A percentile compares a stretch with the other conserved stretches of the same genome.
Evolutionary conservation across 1,140 invertebrate species (phyloP).

Genomic region (Apis laboriosa): DNA sequence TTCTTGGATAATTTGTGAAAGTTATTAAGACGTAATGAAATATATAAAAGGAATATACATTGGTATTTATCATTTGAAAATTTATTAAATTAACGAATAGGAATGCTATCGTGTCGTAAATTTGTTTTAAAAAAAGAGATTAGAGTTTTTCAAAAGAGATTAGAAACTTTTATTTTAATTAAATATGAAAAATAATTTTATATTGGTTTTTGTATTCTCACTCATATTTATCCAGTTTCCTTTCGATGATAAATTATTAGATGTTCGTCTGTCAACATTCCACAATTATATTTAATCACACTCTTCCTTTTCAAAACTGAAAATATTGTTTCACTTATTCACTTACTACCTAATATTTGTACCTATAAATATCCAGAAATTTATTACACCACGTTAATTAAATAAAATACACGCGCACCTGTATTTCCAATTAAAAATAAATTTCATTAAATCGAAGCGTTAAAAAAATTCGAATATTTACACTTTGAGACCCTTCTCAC

Average conservation of each 20-base stretch:
- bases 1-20: too few relatives aligned
- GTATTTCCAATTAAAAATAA: neutral
- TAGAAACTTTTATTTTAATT: too few relatives aligned
- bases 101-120: too few relatives aligned
- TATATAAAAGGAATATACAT: too few relatives aligned
- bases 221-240: too few relatives aligned
- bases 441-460: neutral
- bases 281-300: neutral
- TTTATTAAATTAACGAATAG: too few relatives aligned
- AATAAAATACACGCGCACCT: neutral
- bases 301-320: neutral
- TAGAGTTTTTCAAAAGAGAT: too few relatives aligned
- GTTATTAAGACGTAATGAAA: too few relatives aligned
- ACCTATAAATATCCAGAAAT: neutral
- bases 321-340: neutral
- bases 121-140: too few relatives aligned
- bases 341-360: neutral
- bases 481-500: neutral
- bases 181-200: too few relatives aligned
- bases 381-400: neutral
- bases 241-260: neutral
- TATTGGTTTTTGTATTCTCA: too few relatives aligned
- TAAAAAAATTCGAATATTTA: conserved; percentile 2
- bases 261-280: fast-evolving
- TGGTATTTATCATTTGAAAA: too few relatives aligned